phyloP scores from a whole-genome alignment of 1,140 invertebrate genomes.

The Plutomurus gul region DNA sequence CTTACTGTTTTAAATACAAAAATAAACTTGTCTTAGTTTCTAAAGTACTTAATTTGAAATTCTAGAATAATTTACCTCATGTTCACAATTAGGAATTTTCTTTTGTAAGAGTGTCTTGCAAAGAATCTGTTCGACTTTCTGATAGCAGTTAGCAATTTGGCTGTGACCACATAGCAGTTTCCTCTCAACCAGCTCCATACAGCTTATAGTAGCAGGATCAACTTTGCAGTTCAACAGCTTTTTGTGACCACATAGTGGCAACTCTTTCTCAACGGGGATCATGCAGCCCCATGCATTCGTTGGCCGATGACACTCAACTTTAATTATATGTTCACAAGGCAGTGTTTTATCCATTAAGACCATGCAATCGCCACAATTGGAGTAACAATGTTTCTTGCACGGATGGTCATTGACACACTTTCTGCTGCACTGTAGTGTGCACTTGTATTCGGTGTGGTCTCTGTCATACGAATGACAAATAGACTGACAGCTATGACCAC shows the following conservation, averaged over 20 bases:
- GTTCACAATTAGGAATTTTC: conserved; percentile 5
- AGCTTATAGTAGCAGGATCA: background rate
- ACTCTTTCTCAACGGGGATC: conserved; percentile 30
- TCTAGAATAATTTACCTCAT: conserved; percentile 34
- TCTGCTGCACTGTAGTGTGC: conserved; percentile 40
- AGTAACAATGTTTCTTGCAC: background rate
- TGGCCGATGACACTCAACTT: conserved; percentile 1
- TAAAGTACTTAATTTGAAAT: no score
- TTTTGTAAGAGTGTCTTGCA: background rate
- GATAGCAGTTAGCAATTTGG: background rate
- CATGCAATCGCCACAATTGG: background rate
- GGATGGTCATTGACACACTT: conserved; percentile 31
- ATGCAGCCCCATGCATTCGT: background rate
- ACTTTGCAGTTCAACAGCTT: conserved; percentile 1
- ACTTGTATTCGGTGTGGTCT: conserved; percentile 46
- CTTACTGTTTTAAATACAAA: no score
- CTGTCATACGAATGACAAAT: conserved; percentile 53
- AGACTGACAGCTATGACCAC: conserved; percentile 51
- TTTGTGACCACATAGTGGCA: conserved; percentile 48
- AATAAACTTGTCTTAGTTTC: no score
- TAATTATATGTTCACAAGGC: conserved; percentile 15
- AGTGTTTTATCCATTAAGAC: background rate
- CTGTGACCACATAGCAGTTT: conserved; percentile 33
- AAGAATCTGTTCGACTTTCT: background rate
- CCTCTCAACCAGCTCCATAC: background rate